phyloP scores from a whole-genome alignment of 2,888 invertebrate species.

The Tribolium freemani region DNA sequence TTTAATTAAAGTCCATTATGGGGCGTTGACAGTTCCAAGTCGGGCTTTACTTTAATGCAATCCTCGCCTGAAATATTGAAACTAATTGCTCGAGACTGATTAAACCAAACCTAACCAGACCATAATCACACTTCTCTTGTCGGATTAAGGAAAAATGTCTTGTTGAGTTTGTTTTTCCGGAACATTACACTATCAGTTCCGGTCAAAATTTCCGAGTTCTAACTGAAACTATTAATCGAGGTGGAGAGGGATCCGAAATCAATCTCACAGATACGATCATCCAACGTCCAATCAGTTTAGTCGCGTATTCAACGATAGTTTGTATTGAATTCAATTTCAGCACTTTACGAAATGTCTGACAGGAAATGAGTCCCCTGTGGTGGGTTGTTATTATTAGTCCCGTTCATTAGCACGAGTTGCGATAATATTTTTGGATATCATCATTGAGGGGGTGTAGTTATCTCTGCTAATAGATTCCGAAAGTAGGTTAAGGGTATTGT shows the following conservation, averaged over 20 bases:
- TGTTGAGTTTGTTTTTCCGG: conserved; percentile 10
- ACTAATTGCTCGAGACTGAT: not conserved
- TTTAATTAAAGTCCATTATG: conserved; percentile 25
- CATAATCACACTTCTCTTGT: conserved; percentile 1
- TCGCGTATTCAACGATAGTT: conserved; percentile 20
- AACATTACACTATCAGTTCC: conserved; percentile 20
- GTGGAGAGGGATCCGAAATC: conserved; percentile 30
- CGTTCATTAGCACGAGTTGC: not conserved
- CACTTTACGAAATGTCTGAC: not conserved
- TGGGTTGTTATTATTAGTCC: not conserved
- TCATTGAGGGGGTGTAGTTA: conserved; percentile 24
- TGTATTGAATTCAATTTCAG: not conserved
- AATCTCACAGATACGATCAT: conserved; percentile 26
- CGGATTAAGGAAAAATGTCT: conserved; percentile 1
- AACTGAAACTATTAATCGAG: conserved; percentile 24
- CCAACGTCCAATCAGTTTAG: conserved; percentile 5
- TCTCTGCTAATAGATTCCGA: conserved; percentile 10
- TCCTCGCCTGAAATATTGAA: not conserved
- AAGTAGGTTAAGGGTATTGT: conserved; percentile 24
- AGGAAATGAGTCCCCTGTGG: not conserved
- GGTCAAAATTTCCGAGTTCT: conserved; percentile 12
- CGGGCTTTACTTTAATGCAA: conserved; percentile 7
- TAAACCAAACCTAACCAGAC: not conserved
- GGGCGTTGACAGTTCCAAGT: conserved; percentile 7
- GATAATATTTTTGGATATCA: conserved; percentile 13